Evolutionary conservation across 2,797 vertebrate species (phyloP).

Genomic region (Leptatherina wallacei): DNA sequence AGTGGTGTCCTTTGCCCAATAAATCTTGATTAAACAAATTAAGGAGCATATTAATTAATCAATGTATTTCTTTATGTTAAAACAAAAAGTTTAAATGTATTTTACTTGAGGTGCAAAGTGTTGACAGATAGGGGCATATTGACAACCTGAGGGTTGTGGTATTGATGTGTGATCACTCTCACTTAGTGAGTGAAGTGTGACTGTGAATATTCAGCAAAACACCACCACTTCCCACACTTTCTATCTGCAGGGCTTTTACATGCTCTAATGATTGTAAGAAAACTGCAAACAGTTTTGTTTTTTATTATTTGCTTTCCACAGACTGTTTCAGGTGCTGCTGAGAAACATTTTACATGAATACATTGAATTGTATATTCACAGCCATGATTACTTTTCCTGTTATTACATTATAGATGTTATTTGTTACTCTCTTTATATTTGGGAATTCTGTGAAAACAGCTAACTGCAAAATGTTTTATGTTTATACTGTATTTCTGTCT

Average conservation of each 20-base stretch:
- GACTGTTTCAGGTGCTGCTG: conserved; percentile 4
- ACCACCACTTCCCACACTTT: conserved; percentile 52
- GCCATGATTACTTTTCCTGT: background rate
- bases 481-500: conserved; percentile 20
- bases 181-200: conserved; percentile 68
- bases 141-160: conserved; percentile 63
- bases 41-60: conserved; percentile 31
- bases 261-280: conserved; percentile 34
- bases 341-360: conserved; percentile 6
- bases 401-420: background rate
- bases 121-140: conserved; percentile 53
- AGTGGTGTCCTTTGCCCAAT: background rate
- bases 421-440: conserved; percentile 1
- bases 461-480: background rate
- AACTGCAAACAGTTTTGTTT: conserved; percentile 36
- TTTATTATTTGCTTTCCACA: conserved; percentile 47
- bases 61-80: conserved; percentile 23
- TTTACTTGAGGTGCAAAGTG: conserved; percentile 30
- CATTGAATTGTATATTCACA: background rate
- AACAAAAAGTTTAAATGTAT: conserved; percentile 29
- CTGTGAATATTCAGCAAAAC: conserved; percentile 69
- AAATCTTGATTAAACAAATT: conserved; percentile 13
- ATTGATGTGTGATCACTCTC: conserved; percentile 76
- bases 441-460: background rate
- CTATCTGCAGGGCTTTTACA: conserved; percentile 38